Base-by-base conservation (phyloP, 2,888 invertebrate genomes). In the Oscheius sp. region DNA sequence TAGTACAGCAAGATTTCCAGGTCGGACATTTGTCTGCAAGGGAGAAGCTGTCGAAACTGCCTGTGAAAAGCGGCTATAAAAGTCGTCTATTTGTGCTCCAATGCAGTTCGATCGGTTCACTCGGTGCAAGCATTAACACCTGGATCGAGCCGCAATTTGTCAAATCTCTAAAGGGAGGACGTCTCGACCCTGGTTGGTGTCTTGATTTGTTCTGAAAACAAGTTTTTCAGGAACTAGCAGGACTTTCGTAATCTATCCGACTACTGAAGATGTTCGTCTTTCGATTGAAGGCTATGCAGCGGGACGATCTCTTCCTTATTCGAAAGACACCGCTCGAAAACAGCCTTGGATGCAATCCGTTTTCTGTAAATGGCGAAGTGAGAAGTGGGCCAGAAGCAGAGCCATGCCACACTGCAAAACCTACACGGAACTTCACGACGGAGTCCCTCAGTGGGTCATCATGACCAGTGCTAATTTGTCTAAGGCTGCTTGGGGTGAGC, bases 331-430 rank as follows among this genome's bases (percentile, higher is more conserved):
- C 0, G 94, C 96, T 87, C 91, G 92, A 21, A 96, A 95, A 86
- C 97, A 98, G 87, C 90, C 91, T 0, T 79, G 80, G 75, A 50
- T 81, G 32, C 33, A 59, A 21, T 35, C 32, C 3, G 5, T 42
- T 9, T 57, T 84, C 60, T 79, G 84, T 70, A 80, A 80, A 74
- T 98, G 98, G 98, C 93, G 93, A 86, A 93, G 94, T 0, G 92
- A 92, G 2, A 89, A 90, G 0, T 92, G 93, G 0, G 90, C 92
- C 13, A 92, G 98, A n/a, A 93, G 93, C 63, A 90, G 92, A 73
- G 96, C 96, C 0, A 94, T 96, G 93, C 99, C 99, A 0, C 98
- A 99, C 89, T 95, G 97, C 53, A 99, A 99, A 90, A 76, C 77
- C 9, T 83, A 80, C 53, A 72, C 73, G 2, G 79, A 81, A 60